Conservation (phyloP, 2,888 invertebrate species). For the Microplitis deprimator region DNA sequence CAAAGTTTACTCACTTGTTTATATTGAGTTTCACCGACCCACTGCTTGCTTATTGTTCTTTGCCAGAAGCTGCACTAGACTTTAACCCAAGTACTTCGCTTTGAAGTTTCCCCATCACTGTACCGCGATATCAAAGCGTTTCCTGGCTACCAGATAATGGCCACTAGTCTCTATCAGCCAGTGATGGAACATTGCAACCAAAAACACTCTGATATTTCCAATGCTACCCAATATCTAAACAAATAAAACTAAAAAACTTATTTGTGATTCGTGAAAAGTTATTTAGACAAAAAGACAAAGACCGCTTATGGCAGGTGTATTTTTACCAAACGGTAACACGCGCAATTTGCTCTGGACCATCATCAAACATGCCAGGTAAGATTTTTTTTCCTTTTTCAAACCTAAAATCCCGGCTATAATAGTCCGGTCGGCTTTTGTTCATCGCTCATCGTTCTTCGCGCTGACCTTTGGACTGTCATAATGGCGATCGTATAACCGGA, state of each 20-base stretch:
- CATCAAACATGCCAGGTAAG: not conserved
- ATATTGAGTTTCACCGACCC: not conserved
- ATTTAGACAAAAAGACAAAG: too few species aligned
- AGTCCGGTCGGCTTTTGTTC: not conserved
- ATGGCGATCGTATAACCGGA: not conserved
- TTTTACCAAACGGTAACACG: not conserved
- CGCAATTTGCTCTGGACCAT: slow-evolving; percentile 13
- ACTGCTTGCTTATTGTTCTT: too few species aligned
- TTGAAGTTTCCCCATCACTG: not conserved
- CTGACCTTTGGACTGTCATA: not conserved
- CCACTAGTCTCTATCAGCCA: not conserved
- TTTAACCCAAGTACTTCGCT: not conserved
- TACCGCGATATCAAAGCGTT: not conserved
- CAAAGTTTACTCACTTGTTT: not conserved
- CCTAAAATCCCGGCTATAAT: not conserved
- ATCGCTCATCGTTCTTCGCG: not conserved
- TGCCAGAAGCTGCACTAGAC: not conserved
- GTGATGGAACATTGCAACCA: too few species aligned
- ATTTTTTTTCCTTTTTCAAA: not conserved
- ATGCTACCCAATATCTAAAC: too few species aligned
- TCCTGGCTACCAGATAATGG: not conserved
- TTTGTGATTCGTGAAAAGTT: too few species aligned
- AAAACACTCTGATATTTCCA: too few species aligned
- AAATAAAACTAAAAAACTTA: too few species aligned
- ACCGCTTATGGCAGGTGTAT: too few species aligned